These are phyloP conservation scores for Drosophila helvetica DNA, from an alignment of 2,888 invertebrate species.

Conservation along the genomic window DNA sequence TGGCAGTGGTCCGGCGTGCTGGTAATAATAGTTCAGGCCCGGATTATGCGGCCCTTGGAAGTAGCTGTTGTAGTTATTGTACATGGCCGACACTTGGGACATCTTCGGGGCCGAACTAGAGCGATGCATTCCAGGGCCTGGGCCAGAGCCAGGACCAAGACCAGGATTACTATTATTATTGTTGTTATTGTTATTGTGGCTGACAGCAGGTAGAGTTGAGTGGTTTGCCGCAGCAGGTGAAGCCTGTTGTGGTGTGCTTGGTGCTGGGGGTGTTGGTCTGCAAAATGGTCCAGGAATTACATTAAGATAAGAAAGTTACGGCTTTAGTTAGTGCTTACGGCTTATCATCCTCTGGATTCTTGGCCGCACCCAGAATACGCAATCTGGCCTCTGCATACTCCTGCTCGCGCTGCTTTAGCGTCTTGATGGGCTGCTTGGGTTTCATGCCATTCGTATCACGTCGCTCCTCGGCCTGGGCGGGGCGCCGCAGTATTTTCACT, in stretches of 20 bases:
- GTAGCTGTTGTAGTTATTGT: constrained; percentile 65
- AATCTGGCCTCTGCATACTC: constrained; percentile 96
- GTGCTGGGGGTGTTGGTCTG: constrained; percentile 46
- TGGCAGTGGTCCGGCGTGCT: constrained; percentile 50
- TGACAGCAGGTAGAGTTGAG: constrained; percentile 31
- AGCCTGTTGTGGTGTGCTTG: constrained; percentile 34
- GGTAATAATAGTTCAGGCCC: constrained; percentile 62
- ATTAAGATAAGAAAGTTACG: not conserved
- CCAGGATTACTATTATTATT: constrained; percentile 25
- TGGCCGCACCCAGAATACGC: constrained; percentile 94
- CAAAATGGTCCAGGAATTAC: not conserved
- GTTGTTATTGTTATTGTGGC: constrained; percentile 54
- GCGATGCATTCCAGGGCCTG: constrained; percentile 65
- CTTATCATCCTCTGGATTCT: constrained; percentile 90
- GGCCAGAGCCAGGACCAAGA: constrained; percentile 28
- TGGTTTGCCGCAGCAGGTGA: constrained; percentile 30
- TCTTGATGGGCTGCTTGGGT: constrained; percentile 90
- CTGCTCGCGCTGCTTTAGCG: constrained; percentile 94
- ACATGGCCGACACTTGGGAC: constrained; percentile 58
- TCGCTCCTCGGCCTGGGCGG: constrained; percentile 86
- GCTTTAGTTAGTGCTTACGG: too few relatives aligned
- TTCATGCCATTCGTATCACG: constrained; percentile 87
- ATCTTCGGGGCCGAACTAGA: constrained; percentile 73
- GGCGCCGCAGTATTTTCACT: constrained; percentile 92
- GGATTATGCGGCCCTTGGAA: constrained; percentile 54